Evolutionary conservation across 2,888 invertebrate genomes (phyloP).

Genomic region (Eucera pruinosa): DNA sequence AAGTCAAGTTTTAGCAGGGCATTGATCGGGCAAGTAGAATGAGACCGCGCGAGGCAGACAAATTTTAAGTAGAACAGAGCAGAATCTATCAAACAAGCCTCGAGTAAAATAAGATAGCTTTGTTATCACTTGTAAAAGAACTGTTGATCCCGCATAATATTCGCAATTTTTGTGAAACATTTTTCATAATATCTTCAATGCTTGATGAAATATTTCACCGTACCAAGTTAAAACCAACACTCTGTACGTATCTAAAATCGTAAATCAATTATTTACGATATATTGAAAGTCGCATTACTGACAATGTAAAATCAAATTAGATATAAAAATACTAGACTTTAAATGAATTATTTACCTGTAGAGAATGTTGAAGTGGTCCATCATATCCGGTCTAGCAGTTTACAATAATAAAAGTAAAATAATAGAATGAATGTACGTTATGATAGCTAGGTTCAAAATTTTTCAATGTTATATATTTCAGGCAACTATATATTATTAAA

Average conservation of each 20-base stretch:
- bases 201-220: too few species aligned
- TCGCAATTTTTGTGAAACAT: too few species aligned
- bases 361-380: conserved; percentile 59
- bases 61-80: too few species aligned
- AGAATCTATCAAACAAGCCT: too few species aligned
- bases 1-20: too few species aligned
- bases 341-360: conserved; percentile 58
- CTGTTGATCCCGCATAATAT: too few species aligned
- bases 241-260: conserved; percentile 6
- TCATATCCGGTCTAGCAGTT: conserved; percentile 62
- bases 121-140: too few species aligned
- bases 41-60: too few species aligned
- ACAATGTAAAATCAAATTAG: conserved; percentile 29
- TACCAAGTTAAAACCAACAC: too few species aligned
- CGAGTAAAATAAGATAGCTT: too few species aligned
- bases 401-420: conserved; percentile 61
- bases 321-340: conserved; percentile 42
- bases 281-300: conserved; percentile 40
- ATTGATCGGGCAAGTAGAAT: too few species aligned
- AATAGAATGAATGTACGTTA: conserved; percentile 56
- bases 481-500: conserved; percentile 25
- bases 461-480: conserved; percentile 33
- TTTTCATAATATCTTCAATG: too few species aligned
- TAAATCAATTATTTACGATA: conserved; percentile 17
- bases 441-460: conserved; percentile 33